Base-by-base conservation (phyloP, 2,888 invertebrate species). In the Venusia cambrica region DNA sequence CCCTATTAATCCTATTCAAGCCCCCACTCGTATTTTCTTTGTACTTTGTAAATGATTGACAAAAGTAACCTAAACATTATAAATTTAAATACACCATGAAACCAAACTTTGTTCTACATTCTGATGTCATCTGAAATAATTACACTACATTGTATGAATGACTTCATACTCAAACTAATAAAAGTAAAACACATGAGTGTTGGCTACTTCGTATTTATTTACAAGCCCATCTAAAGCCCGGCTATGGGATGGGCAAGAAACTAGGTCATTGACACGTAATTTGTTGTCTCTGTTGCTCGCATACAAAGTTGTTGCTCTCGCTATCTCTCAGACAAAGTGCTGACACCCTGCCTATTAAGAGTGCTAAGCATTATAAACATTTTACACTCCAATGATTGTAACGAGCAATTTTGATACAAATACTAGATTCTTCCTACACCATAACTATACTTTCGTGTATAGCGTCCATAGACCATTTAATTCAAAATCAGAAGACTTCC, bases 21-120 rank as follows among this genome's bases (percentile, higher is more conserved):
- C 64, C 62, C 57, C 62, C 73, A 66, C 57, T 68, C 69, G 67
- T 61, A 63, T 69, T 65, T 65, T 63, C 72, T 81, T 81, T 81
- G 81, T 81, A 81, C 81, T 81, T 77, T 54, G 69, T 72, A 68
- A 63, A 65, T 68, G 61, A 67, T 57, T 60, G 64, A 59, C 60
- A 68, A 68, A 69, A 70, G 65, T 74, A 73, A 76, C 67, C 71
- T 77, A 73, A 72, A 64, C 50, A 48, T 72, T 72, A 70, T n/a
- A n/a, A n/a, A 66, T 69, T 72, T 64, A 62, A 67, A 70, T 70
- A 74, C 66, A 71, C 64, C 59, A 64, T 62, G 56, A 63, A 69
- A 71, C 63, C 63, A 63, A 66, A 65, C 62, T 63, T 73, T 73
- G 71, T 75, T 77, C 78, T 74, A 76, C 62, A 56, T 63, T 71